phyloP scores from a whole-genome alignment of 2,113 vertebrate species.

The Hirundichthys speculiger region DNA sequence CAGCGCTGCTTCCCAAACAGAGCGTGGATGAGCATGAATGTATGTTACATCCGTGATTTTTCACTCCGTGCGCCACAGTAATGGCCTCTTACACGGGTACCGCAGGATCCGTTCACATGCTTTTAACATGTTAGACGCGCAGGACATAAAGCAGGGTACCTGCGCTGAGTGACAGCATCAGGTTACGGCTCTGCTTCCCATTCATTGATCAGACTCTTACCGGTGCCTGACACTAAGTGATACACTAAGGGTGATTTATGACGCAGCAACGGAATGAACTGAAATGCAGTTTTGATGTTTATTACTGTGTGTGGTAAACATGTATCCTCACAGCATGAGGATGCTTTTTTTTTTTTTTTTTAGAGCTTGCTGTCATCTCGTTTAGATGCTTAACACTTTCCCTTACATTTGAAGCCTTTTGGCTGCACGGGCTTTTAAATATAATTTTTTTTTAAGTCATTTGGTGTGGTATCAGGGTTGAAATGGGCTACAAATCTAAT shows the following conservation, averaged over 20 bases:
- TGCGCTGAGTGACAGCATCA: constrained; percentile 47
- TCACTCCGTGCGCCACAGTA: constrained; percentile 26
- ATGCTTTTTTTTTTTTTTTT: too few species aligned
- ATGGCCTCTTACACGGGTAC: constrained; percentile 14
- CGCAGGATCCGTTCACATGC: constrained; percentile 18
- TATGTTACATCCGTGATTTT: constrained; percentile 39
- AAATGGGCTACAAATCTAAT: too few species aligned
- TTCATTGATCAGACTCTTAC: constrained; percentile 54
- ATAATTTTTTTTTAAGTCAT: too few species aligned
- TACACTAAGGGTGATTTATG: constrained; percentile 45
- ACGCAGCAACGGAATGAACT: constrained; percentile 14
- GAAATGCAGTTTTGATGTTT: constrained; percentile 36
- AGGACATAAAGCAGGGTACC: constrained; percentile 3
- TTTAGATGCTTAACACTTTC: too few species aligned
- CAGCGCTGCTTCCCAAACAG: constrained; percentile 45
- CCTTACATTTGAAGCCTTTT: too few species aligned
- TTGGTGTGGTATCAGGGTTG: too few species aligned
- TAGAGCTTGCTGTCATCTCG: too few species aligned
- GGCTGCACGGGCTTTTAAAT: too few species aligned
- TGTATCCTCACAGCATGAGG: too few species aligned
- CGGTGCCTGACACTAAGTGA: constrained; percentile 45
- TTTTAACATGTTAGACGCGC: constrained; percentile 36
- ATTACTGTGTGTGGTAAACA: constrained; percentile 5
- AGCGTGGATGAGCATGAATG: background rate
- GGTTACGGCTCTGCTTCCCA: constrained; percentile 45